Base-by-base conservation (phyloP, 1,140 invertebrate genomes). In the Bradysia coprophila region DNA sequence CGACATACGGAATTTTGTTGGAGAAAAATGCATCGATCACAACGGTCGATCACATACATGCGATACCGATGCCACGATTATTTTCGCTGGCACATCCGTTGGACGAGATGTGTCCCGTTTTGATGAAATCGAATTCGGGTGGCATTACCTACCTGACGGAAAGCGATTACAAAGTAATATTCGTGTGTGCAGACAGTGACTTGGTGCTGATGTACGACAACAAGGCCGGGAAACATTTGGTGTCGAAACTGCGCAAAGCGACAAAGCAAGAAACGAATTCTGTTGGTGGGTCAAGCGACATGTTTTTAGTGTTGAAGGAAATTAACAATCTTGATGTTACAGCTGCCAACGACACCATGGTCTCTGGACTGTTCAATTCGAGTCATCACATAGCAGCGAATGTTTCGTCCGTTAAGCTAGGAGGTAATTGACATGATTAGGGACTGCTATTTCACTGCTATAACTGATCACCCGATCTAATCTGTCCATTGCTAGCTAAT, bases 81-180 rank as follows among this genome's bases (percentile, higher is more conserved):
- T 93, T 86, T 62, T 88, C 85, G 22, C 62, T 93, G 47, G 68
- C 78, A 18, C 86, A 93, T 70, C 87, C 88, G 1, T 63, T 93
- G 22, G 82, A 92, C 64, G 89, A 93, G 64, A 79, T 91, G 22
- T 76, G 78, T 41, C 88, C 88, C 4, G 71, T 92, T 22, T 64
- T 90, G 5, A 72, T 81, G 28, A 83, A 80, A 52, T 53, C 62
- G 2, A 44, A 59, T 1, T 71, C 50, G 42, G 49, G 48, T 19
- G 43, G 48, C 0, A 50, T 54, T 0, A 49, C 47, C 6, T 77
- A 75, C 48, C 66, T 80, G 56, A 73, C 66, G 44, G 72, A 80
- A 49, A 64, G 67, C 9, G 67, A 66, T 50, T 62, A 67, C 45
- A 64, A 68, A 23, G 48, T 61, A 23, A 67, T 82, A 21, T 81